Percentiles rank a stretch among this genome's conserved stretches.
phyloP scores from a whole-genome alignment of 2,113 vertebrate species.

The Piaya cayana region DNA sequence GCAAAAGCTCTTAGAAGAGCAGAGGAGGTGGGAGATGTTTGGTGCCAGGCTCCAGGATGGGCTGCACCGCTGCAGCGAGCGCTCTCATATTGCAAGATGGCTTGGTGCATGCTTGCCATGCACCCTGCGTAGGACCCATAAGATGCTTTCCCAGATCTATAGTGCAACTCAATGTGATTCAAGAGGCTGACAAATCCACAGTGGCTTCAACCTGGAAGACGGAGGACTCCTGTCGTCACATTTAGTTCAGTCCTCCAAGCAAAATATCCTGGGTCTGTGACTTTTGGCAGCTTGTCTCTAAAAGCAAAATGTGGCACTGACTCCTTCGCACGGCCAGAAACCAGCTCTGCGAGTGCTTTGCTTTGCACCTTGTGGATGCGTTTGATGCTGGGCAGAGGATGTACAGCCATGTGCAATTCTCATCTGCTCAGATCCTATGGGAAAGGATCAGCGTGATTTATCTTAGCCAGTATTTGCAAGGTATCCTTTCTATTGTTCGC shows the following conservation, averaged over 20 bases:
- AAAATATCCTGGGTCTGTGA: fast-evolving
- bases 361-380: not conserved
- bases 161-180: fast-evolving
- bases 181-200: not conserved
- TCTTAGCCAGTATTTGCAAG: not conserved
- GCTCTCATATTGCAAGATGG: not conserved
- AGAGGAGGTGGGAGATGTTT: not conserved
- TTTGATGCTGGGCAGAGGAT: not conserved
- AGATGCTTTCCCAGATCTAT: not conserved
- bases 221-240: fast-evolving
- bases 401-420: conserved; percentile 1
- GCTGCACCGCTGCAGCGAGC: fast-evolving
- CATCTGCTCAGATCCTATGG: not conserved
- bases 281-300: not conserved
- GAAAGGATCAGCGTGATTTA: not conserved
- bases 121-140: fast-evolving
- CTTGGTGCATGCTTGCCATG: fast-evolving
- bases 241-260: fast-evolving
- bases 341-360: fast-evolving
- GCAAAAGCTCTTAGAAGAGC: not conserved
- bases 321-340: fast-evolving
- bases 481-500: conserved; percentile 55
- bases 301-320: fast-evolving
- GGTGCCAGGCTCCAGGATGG: not conserved
- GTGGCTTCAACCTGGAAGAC: not conserved